phyloP scores from a whole-genome alignment of 2,797 vertebrate genomes.

The Danio tinwini region DNA sequence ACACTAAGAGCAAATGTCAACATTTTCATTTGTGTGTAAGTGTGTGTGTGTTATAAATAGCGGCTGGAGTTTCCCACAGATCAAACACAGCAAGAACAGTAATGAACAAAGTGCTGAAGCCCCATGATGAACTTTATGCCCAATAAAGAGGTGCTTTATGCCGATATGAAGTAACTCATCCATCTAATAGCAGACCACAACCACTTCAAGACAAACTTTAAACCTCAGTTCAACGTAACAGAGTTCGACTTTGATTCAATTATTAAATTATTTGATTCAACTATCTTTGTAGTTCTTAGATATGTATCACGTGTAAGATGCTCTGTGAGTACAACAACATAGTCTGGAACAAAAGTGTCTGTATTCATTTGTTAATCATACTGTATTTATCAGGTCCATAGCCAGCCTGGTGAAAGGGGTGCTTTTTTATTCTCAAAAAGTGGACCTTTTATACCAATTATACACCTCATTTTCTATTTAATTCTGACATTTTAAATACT shows the following conservation, averaged over 20 bases:
- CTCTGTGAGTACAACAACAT: neutral
- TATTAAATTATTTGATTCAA: too few relatives aligned
- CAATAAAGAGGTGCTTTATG: constrained; percentile 29
- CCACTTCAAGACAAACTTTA: constrained; percentile 16
- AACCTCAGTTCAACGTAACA: neutral
- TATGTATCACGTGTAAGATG: neutral
- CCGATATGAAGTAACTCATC: constrained; percentile 24
- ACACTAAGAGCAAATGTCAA: neutral
- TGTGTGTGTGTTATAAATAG: constrained; percentile 60
- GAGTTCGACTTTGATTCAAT: neutral
- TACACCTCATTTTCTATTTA: too few relatives aligned
- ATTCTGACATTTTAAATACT: too few relatives aligned
- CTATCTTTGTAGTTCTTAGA: neutral
- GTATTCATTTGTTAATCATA: neutral
- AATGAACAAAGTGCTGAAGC: constrained; percentile 73
- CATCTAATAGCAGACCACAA: constrained; percentile 7
- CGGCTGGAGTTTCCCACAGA: constrained; percentile 81
- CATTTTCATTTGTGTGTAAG: constrained; percentile 15
- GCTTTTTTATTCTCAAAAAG: too few relatives aligned
- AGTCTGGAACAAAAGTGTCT: neutral
- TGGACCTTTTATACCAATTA: too few relatives aligned
- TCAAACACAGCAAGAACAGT: constrained; percentile 75
- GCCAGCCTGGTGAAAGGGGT: too few relatives aligned
- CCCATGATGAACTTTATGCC: constrained; percentile 39
- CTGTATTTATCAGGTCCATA: too few relatives aligned